Evolutionary conservation across 64 coral and sea anemone genomes (phyloP).

Genomic region (Montipora cactus): DNA sequence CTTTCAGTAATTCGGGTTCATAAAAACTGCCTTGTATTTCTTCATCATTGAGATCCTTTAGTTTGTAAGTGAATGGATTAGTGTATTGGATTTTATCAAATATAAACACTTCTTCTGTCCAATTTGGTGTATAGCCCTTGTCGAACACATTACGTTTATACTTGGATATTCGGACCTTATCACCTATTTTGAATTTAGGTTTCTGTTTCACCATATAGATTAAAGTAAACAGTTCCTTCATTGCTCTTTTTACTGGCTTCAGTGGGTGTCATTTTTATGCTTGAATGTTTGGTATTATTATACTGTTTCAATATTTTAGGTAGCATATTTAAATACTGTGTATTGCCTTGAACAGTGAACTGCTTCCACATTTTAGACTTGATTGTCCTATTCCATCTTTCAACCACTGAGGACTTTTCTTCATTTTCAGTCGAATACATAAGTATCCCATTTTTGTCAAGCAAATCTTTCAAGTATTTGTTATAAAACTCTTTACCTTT

Average conservation of each 20-base stretch:
- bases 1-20: conserved; percentile 41
- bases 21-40: conserved; percentile 25
- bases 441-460: background rate
- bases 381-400: conserved; percentile 59
- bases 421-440: conserved; percentile 52
- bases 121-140: conserved; percentile 48
- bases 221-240: conserved; percentile 55
- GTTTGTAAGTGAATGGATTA: conserved; percentile 27
- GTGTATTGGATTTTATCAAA: conserved; percentile 51
- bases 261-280: conserved; percentile 36
- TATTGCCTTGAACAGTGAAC: conserved; percentile 46
- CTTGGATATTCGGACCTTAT: conserved; percentile 46
- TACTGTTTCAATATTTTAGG: conserved; percentile 35
- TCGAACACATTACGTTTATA: conserved; percentile 41
- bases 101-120: conserved; percentile 59
- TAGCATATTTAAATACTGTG: background rate
- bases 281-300: conserved; percentile 29
- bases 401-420: conserved; percentile 13
- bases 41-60: conserved; percentile 27
- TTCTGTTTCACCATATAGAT: conserved; percentile 51
- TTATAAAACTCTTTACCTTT: conserved; percentile 61
- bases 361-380: conserved; percentile 61
- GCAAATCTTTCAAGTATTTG: conserved; percentile 13
- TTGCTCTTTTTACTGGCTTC: conserved; percentile 42
- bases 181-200: background rate